phyloP scores from a whole-genome alignment of 2,888 invertebrate genomes.

The Troides helena region DNA sequence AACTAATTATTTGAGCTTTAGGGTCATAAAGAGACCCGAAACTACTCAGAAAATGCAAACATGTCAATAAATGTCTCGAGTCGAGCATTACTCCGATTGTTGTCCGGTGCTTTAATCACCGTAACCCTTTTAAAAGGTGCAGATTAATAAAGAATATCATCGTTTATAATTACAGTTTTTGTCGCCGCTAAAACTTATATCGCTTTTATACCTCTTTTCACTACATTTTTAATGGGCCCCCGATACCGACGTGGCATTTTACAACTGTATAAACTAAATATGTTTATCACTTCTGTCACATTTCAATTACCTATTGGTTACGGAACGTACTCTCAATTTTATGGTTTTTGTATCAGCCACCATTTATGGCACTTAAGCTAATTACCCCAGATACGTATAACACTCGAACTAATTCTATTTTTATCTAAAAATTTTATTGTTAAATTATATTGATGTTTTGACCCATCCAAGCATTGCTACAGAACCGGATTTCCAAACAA shows the following conservation, averaged over 20 bases:
- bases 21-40: constrained; percentile 51
- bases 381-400: constrained; percentile 16
- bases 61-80: constrained; percentile 53
- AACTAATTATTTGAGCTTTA: constrained; percentile 50
- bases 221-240: constrained; percentile 19
- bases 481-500: background rate
- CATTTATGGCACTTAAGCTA: constrained; percentile 27
- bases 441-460: background rate
- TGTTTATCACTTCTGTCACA: constrained; percentile 22
- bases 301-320: constrained; percentile 27
- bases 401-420: background rate
- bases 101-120: constrained; percentile 70
- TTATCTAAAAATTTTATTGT: constrained; percentile 1
- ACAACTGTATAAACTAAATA: constrained; percentile 25
- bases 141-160: constrained; percentile 26
- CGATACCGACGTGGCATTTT: constrained; percentile 27
- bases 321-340: constrained; percentile 13
- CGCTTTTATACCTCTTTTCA: constrained; percentile 24
- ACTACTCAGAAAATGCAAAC: constrained; percentile 54
- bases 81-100: constrained; percentile 59
- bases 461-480: background rate
- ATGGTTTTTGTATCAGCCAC: constrained; percentile 12
- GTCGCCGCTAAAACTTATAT: constrained; percentile 24
- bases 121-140: constrained; percentile 61
- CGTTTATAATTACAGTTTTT: constrained; percentile 28